These are phyloP conservation scores for Galeopterus variegatus DNA, from an alignment of 2,113 vertebrate genomes.

Conservation along the genomic window DNA sequence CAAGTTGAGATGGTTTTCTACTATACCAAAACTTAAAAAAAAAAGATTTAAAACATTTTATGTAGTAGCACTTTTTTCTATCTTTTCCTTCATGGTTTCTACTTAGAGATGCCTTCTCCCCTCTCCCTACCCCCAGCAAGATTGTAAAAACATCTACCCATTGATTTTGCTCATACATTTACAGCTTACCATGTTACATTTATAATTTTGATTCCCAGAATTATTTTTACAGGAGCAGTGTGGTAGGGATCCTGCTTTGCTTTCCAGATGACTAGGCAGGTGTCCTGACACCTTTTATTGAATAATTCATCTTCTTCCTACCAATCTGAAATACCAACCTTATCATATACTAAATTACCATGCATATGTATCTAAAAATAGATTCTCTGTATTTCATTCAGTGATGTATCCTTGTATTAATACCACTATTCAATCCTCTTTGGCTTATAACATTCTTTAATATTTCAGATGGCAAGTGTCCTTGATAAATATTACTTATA, in stretches of 20 bases:
- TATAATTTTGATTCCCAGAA: background rate
- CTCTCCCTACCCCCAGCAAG: background rate
- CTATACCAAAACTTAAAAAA: constrained; percentile 14
- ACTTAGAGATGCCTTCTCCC: background rate
- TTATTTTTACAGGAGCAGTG: background rate
- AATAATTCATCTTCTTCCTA: constrained; percentile 74
- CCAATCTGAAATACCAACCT: constrained; percentile 63
- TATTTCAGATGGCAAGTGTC: background rate
- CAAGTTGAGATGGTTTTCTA: background rate
- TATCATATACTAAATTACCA: constrained; percentile 53
- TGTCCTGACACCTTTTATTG: constrained; percentile 65
- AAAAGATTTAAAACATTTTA: constrained; percentile 5
- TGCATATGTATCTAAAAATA: constrained; percentile 32
- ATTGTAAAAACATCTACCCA: background rate
- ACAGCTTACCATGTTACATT: background rate
- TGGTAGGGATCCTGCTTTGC: background rate
- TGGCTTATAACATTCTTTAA: background rate
- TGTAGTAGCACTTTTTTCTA: background rate
- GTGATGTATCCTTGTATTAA: background rate
- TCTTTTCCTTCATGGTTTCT: constrained; percentile 12
- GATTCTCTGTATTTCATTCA: constrained; percentile 59
- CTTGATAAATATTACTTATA: constrained; percentile 21
- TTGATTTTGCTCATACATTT: background rate
- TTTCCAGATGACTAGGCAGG: constrained; percentile 64
- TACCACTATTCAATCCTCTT: background rate